These are phyloP conservation scores for Notolabrus celidotus DNA, from an alignment of 2,797 vertebrate species.

Conservation along the genomic window DNA sequence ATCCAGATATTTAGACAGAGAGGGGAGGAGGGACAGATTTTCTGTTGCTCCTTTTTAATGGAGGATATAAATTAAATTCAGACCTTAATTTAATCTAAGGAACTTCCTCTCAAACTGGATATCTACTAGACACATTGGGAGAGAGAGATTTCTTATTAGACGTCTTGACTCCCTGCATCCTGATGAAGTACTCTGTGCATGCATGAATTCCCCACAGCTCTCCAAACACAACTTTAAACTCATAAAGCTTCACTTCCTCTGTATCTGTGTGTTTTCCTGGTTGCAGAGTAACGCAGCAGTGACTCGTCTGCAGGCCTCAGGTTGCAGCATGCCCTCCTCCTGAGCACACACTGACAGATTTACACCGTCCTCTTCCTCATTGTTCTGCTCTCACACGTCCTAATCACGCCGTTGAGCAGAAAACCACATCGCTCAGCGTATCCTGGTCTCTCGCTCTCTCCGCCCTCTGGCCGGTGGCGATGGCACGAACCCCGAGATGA, in stretches of 20 bases:
- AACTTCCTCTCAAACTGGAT: too few species aligned
- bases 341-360: slow-evolving; percentile 75
- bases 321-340: slow-evolving; percentile 76
- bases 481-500: slow-evolving; percentile 55
- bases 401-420: slow-evolving; percentile 72
- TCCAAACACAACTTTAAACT: too few species aligned
- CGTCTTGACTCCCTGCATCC: too few species aligned
- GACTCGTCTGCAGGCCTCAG: slow-evolving; percentile 65
- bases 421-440: slow-evolving; percentile 67
- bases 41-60: too few species aligned
- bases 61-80: too few species aligned
- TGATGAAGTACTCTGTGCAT: too few species aligned
- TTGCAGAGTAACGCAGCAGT: slow-evolving; percentile 64
- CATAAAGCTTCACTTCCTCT: too few species aligned
- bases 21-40: neutral
- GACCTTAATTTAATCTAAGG: too few species aligned
- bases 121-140: too few species aligned
- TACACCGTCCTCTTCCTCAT: slow-evolving; percentile 73
- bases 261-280: slow-evolving; percentile 58
- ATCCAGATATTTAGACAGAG: slow-evolving; percentile 60
- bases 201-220: too few species aligned
- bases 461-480: slow-evolving; percentile 55
- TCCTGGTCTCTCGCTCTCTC: slow-evolving; percentile 38
- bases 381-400: slow-evolving; percentile 62
- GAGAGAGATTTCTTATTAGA: too few species aligned